These are phyloP conservation scores for Cheilosia grossa DNA, from an alignment of 2,888 invertebrate genomes.

Conservation along the genomic window DNA sequence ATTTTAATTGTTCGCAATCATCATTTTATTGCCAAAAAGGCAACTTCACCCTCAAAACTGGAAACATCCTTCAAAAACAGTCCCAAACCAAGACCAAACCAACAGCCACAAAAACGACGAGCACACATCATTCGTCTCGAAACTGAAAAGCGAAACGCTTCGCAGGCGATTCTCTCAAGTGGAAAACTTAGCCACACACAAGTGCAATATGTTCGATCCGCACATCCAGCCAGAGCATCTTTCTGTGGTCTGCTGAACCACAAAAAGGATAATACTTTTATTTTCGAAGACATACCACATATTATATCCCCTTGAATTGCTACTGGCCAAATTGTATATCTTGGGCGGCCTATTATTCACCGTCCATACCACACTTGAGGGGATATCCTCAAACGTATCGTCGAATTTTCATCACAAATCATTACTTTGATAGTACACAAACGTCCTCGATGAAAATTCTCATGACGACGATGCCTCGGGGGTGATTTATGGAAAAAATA, in stretches of 20 bases:
- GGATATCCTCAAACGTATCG: conserved; percentile 62
- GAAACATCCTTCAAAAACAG: conserved; percentile 14
- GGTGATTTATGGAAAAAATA: conserved; percentile 60
- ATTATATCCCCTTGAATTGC: conserved; percentile 73
- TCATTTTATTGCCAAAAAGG: conserved; percentile 71
- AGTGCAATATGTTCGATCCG: conserved; percentile 60
- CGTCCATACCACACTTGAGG: conserved; percentile 54
- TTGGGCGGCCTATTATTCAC: conserved; percentile 58
- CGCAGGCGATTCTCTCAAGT: conserved; percentile 71
- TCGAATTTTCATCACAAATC: conserved; percentile 49
- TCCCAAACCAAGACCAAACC: conserved; percentile 22
- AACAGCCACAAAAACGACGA: conserved; percentile 8
- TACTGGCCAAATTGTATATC: conserved; percentile 76
- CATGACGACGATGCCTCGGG: conserved; percentile 49
- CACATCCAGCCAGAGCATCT: background rate
- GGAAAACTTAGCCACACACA: conserved; percentile 68
- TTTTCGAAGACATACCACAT: conserved; percentile 62
- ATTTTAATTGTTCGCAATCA: conserved; percentile 71
- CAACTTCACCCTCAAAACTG: conserved; percentile 42
- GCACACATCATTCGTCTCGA: background rate
- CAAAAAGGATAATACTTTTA: conserved; percentile 72
- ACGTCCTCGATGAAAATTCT: conserved; percentile 55
- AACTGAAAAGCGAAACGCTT: conserved; percentile 39
- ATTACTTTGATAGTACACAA: conserved; percentile 27
- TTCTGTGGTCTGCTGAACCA: conserved; percentile 63